A percentile compares a stretch with the other conserved stretches of the same genome.
phyloP scores from a whole-genome alignment of 2,888 invertebrate species.

The Scaptomyza caliginosa region DNA sequence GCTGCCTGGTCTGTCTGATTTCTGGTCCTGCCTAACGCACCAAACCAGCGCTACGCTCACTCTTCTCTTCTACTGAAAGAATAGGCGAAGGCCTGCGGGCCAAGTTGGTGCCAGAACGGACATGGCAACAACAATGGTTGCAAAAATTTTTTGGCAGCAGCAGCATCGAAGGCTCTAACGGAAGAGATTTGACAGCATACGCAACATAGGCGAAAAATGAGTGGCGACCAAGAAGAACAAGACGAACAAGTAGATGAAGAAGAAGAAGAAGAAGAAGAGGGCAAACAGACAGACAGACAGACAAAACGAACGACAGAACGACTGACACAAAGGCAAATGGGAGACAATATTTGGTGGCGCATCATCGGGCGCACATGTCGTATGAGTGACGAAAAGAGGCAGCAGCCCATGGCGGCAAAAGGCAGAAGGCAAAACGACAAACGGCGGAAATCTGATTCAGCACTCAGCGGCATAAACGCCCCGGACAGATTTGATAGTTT shows the following conservation, averaged over 20 bases:
- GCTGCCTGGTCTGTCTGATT: conserved; percentile 45
- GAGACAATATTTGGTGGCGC: conserved; percentile 33
- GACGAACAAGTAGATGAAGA: background rate
- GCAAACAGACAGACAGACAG: background rate
- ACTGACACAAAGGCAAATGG: conserved; percentile 7
- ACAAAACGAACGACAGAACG: background rate
- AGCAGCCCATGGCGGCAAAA: conserved; percentile 19
- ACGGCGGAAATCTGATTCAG: conserved; percentile 14
- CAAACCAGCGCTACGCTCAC: conserved; percentile 16
- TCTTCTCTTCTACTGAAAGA: conserved; percentile 31
- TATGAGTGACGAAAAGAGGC: conserved; percentile 68
- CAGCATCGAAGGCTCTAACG: conserved; percentile 58
- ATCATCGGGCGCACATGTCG: conserved; percentile 69
- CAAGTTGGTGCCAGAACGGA: conserved; percentile 76
- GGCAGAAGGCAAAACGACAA: conserved; percentile 36
- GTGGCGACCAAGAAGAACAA: conserved; percentile 50
- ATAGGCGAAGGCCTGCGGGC: conserved; percentile 46
- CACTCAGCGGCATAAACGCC: conserved; percentile 61
- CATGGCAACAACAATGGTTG: conserved; percentile 67
- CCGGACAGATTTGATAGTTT: conserved; percentile 78
- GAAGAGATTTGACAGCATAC: conserved; percentile 79
- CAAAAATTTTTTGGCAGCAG: conserved; percentile 41
- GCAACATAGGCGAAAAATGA: conserved; percentile 79
- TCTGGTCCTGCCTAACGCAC: conserved; percentile 41
- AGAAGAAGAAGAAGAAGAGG: background rate